Evolutionary conservation across 2,113 vertebrate genomes (phyloP), one percentile per base, ranked within the genome.

Genomic region (Plecturocebus donacophilus): DNA sequence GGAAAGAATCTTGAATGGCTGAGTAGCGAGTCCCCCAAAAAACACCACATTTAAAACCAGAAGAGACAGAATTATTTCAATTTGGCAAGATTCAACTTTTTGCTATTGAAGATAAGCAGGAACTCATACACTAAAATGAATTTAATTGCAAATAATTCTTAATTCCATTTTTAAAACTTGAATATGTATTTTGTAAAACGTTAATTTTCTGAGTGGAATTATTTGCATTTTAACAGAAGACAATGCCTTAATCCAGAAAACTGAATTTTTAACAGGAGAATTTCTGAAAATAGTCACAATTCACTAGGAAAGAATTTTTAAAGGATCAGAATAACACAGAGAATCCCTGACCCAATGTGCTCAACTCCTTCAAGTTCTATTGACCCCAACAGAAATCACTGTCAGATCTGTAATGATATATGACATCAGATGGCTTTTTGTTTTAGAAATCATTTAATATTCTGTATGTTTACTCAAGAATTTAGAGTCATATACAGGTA

Each of bases 401-500:
- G 84, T 64, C 49, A 71, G 47, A 75, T 56, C 11, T 61, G 8
- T 95, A 91, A 87, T 75, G 76, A 54, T 64, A 32, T 20, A 68
- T 54, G 30, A 13, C 40, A 93, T 21, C 30, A 87, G 19, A 83
- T 38, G 35, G 80, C 54, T 93, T 92, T 84, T 25, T 42, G 88
- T 94, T 88, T 96, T 70, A 86, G 54, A 90, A 94, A 86, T 45
- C 61, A 94, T 32, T 42, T 90, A 92, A 23, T 80, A 90, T 58
- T 83, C 21, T 2, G 3, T 75, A n/a, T 3, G 0, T 49, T 91
- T 80, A 19, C 40, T 61, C 95, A 42, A 90, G 52, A 66, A 94
- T 87, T 83, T 87, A 64, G 27, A 68, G 54, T 82, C n/a, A 91
- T 81, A 61, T 3, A 35, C n/a, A 82, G 54, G 30, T 76, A 87